These are phyloP conservation scores for Aporophyla nigra DNA, from an alignment of 2,888 invertebrate species.

Conservation along the genomic window DNA sequence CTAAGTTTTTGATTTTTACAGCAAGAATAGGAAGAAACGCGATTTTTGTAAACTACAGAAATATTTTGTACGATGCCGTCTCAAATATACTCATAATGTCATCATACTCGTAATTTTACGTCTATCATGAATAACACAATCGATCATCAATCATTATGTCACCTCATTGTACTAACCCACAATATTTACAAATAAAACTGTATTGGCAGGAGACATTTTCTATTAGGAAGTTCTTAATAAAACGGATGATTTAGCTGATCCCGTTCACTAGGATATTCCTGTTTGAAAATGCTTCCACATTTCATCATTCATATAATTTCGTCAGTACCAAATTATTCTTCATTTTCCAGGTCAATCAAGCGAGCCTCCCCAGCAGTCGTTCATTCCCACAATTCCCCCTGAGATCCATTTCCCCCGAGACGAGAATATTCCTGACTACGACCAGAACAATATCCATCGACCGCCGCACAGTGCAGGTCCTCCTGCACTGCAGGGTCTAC, in stretches of 20 bases:
- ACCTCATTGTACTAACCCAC: constrained; percentile 54
- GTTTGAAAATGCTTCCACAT: neutral
- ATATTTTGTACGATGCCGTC: neutral
- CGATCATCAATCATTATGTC: constrained; percentile 31
- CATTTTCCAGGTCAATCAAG: constrained; percentile 77
- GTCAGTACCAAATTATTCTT: neutral
- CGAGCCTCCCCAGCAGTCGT: constrained; percentile 71
- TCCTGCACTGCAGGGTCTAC: constrained; percentile 73
- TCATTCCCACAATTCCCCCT: constrained; percentile 88
- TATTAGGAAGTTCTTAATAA: neutral
- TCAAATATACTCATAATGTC: neutral
- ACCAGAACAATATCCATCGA: constrained; percentile 82
- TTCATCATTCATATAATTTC: neutral
- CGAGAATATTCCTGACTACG: constrained; percentile 78
- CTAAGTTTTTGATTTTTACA: neutral
- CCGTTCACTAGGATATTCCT: neutral
- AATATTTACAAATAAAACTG: constrained; percentile 15
- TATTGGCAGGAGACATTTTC: constrained; percentile 10
- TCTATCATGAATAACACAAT: constrained; percentile 32
- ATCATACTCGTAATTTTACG: neutral
- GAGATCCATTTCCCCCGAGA: constrained; percentile 84
- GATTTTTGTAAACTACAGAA: neutral
- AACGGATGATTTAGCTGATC: neutral
- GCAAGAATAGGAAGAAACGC: neutral
- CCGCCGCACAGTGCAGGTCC: constrained; percentile 73